These are phyloP conservation scores for Cynopterus sphinx DNA, from an alignment of 2,797 vertebrate species.

Conservation along the genomic window DNA sequence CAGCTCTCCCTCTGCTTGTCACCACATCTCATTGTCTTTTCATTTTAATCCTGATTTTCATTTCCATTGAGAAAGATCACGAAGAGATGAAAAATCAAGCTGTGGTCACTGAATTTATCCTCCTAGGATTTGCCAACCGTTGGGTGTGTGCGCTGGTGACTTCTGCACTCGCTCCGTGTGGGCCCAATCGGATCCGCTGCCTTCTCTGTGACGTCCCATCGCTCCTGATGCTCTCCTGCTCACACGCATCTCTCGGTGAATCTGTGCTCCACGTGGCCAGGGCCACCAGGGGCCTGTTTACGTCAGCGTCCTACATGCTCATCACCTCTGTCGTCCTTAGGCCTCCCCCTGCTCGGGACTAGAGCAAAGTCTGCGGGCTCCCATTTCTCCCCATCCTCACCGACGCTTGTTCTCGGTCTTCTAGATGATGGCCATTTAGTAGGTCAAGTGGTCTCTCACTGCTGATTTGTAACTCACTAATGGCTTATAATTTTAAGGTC, in stretches of 20 bases:
- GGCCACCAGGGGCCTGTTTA: slow-evolving; percentile 22
- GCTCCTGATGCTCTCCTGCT: slow-evolving; percentile 65
- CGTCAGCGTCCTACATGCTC: slow-evolving; percentile 42
- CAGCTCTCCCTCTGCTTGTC: too few species aligned
- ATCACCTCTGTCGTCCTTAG: slow-evolving; percentile 50
- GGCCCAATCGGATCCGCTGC: slow-evolving; percentile 48
- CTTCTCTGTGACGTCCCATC: slow-evolving; percentile 68
- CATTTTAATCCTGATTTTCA: neutral
- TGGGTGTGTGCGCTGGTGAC: slow-evolving; percentile 23
- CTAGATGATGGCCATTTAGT: neutral
- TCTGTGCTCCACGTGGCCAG: slow-evolving; percentile 13
- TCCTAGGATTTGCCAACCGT: slow-evolving; percentile 75
- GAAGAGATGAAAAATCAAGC: slow-evolving; percentile 58
- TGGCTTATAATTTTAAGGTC: neutral
- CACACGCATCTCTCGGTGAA: slow-evolving; percentile 43
- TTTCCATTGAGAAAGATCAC: too few species aligned
- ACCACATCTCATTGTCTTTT: neutral
- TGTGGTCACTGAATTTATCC: slow-evolving; percentile 50
- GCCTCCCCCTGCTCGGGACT: slow-evolving; percentile 30
- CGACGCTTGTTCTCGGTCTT: neutral
- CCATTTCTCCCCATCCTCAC: neutral
- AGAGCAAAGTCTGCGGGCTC: neutral
- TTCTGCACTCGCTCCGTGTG: slow-evolving; percentile 57
- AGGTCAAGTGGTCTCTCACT: neutral
- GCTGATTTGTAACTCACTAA: neutral